phyloP scores from a whole-genome alignment of 2,888 invertebrate genomes.

The Conops quadrifasciatus region DNA sequence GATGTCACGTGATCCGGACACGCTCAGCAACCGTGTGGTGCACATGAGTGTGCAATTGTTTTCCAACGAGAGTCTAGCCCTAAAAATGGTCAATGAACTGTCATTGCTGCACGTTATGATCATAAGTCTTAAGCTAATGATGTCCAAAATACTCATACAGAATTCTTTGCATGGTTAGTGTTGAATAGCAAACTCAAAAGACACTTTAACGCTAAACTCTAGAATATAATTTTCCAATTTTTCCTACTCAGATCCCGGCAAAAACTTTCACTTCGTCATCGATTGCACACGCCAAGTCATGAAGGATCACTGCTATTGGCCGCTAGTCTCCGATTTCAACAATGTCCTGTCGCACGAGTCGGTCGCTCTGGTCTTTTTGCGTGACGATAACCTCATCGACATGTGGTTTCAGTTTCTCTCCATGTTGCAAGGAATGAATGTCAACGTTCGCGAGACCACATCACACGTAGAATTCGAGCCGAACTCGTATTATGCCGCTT shows the following conservation, averaged over 20 bases:
- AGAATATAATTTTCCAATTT: background rate
- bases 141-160: conserved; percentile 88
- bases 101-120: conserved; percentile 94
- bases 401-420: conserved; percentile 96
- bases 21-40: conserved; percentile 93
- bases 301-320: conserved; percentile 99
- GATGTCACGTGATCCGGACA: conserved; percentile 85
- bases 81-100: conserved; percentile 89
- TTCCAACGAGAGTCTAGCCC: conserved; percentile 90
- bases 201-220: too few relatives aligned
- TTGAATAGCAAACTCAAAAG: background rate
- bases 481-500: conserved; percentile 96
- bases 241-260: conserved; percentile 70
- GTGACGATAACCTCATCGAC: conserved; percentile 86
- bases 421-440: conserved; percentile 98
- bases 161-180: conserved; percentile 82
- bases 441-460: conserved; percentile 88
- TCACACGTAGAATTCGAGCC: conserved; percentile 97
- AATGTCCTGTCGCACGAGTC: conserved; percentile 93
- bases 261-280: conserved; percentile 89
- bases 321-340: conserved; percentile 94
- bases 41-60: conserved; percentile 98
- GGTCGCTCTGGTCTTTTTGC: conserved; percentile 89
- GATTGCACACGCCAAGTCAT: conserved; percentile 91
- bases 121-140: conserved; percentile 89